A percentile compares a stretch with the other conserved stretches of the same genome.
Evolutionary conservation across 2,888 invertebrate species (phyloP).

Genomic region (Aleiodes leptofemur): DNA sequence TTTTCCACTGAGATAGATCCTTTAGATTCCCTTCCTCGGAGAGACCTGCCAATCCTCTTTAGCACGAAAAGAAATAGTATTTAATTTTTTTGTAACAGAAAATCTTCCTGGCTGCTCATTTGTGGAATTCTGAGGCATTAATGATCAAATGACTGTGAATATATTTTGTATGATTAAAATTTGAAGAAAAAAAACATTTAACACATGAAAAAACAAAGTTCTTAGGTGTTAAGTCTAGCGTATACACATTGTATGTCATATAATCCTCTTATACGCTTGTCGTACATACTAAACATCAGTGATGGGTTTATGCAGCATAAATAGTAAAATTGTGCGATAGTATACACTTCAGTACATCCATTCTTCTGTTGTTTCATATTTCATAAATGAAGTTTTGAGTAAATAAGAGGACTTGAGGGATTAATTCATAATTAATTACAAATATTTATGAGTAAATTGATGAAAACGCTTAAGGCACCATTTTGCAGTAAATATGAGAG

Average conservation of each 20-base stretch:
- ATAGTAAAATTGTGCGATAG: slow-evolving; percentile 21
- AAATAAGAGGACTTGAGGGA: not conserved
- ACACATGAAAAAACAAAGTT: too few species aligned
- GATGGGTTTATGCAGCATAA: slow-evolving; percentile 30
- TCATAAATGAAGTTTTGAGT: slow-evolving; percentile 8
- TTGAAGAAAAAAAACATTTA: too few species aligned
- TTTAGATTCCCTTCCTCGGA: not conserved
- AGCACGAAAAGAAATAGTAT: too few species aligned
- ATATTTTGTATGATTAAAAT: too few species aligned
- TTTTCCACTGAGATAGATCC: slow-evolving; percentile 2
- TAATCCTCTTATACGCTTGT: slow-evolving; percentile 36
- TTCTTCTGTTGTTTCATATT: slow-evolving; percentile 18
- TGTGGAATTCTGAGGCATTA: too few species aligned
- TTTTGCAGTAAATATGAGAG: too few species aligned
- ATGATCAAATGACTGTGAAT: too few species aligned
- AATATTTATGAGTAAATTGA: too few species aligned
- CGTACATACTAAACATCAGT: slow-evolving; percentile 31
- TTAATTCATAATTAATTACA: too few species aligned
- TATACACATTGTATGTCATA: slow-evolving; percentile 33
- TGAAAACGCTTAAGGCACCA: too few species aligned
- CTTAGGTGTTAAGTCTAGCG: slow-evolving; percentile 19
- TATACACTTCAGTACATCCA: slow-evolving; percentile 8
- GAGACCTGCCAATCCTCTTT: not conserved
- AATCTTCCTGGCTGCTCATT: too few species aligned
- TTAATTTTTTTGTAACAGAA: too few species aligned